phyloP scores from a whole-genome alignment of 1,140 invertebrate species.

The Homalodisca vitripennis region DNA sequence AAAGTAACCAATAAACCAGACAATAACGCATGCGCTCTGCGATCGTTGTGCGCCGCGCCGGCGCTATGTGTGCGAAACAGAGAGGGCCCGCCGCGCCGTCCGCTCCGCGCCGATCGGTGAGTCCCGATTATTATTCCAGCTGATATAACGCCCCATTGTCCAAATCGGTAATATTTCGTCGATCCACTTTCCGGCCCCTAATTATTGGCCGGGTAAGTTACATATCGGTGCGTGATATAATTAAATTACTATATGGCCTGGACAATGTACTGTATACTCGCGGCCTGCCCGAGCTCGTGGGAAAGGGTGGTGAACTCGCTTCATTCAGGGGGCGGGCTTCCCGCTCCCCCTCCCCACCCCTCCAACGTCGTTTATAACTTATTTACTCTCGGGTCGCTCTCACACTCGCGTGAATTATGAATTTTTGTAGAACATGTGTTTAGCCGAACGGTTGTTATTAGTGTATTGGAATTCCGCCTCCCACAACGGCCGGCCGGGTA shows the following conservation, averaged over 20 bases:
- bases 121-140: background rate
- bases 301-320: background rate
- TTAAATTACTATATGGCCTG: slow-evolving; percentile 12
- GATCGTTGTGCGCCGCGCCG: too few species aligned
- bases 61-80: too few species aligned
- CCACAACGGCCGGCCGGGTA: background rate
- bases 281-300: background rate
- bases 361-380: slow-evolving; percentile 2
- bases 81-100: too few species aligned
- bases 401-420: slow-evolving; percentile 10
- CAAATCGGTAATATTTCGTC: background rate
- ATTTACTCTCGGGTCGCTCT: slow-evolving; percentile 15
- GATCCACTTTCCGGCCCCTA: slow-evolving; percentile 12
- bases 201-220: background rate
- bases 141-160: slow-evolving; percentile 15
- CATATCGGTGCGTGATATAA: slow-evolving; percentile 17
- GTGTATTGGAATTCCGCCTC: background rate
- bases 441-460: slow-evolving; percentile 4
- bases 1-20: too few species aligned
- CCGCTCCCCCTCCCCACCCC: background rate
- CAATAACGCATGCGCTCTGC: too few species aligned
- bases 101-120: background rate
- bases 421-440: slow-evolving; percentile 9
- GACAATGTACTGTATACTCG: too few species aligned
- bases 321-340: background rate